Evolutionary conservation across 1,140 invertebrate species (phyloP), one percentile per base, ranked within the genome.

Genomic region (Drosophila sp.): DNA sequence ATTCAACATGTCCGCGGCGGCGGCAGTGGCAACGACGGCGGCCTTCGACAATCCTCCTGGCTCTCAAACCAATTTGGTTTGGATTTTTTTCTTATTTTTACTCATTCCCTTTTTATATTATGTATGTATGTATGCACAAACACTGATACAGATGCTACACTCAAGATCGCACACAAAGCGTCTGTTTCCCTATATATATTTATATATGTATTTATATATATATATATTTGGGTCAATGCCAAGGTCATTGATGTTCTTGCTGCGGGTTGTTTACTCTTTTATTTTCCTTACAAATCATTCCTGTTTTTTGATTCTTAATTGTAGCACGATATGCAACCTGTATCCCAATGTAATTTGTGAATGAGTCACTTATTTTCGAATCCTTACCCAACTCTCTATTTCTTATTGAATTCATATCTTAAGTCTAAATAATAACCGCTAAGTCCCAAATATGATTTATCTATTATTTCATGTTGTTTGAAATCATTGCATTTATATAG

Each of bases 211-310:
- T 33, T 11, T 38, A 2, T 44, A 44, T 47, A 6, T 25, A 25
- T 25, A 60, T 77, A 72, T 84, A 85, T 86, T 86, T 86, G 79
- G 83, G 82, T 86, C 83, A 86, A 86, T 86, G 83, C 79, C 82
- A 86, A 86, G 82, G 82, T 86, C 82, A 86, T 79, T 85, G 78
- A 75, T 86, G 80, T 84, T 83, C 73, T 79, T 80, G 77, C 61
- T 79, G 67, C 61, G 69, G 47, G 55, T 77, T 61, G 74, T 70
- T 76, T 76, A 76, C 66, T 76, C 44, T 70, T 76, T 76, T 70
- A 75, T 76, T 44, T 61, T 61, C 38, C 58, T 61, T 61, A 17
- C 25, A 41, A 41, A 38, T 41, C 58, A 41, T 33, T 27, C n/a
- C n/a, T 4, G 29, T 25, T 25, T 35, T 50, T 44, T 62, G 35